Evolutionary conservation across 2,113 vertebrate genomes (phyloP).

Genomic region (Nymphicus hollandicus): DNA sequence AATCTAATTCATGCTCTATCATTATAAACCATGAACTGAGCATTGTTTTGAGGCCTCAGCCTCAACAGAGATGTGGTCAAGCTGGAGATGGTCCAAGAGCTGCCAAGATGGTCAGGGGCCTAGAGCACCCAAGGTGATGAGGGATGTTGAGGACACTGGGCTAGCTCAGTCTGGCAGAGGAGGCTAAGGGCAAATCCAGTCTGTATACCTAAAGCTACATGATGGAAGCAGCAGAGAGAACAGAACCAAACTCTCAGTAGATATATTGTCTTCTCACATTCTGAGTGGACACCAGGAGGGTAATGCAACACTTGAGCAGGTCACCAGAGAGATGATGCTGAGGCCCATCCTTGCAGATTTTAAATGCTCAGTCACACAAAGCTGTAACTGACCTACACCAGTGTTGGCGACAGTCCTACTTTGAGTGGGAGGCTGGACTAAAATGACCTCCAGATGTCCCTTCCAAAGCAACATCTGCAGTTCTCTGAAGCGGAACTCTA

Average conservation of each 20-base stretch:
- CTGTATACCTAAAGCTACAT: background rate
- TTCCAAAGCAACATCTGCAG: slow-evolving; percentile 10
- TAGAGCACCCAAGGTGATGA: background rate
- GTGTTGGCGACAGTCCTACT: background rate
- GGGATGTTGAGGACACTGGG: accelerated
- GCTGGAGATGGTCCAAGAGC: background rate
- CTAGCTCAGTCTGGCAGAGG: background rate
- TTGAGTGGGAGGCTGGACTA: slow-evolving; percentile 16
- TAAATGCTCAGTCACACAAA: background rate
- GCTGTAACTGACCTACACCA: background rate
- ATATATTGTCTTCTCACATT: background rate
- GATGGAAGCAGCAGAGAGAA: background rate
- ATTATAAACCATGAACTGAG: background rate
- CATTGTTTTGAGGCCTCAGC: background rate
- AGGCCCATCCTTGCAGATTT: background rate
- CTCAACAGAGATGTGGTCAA: background rate
- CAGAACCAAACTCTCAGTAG: background rate
- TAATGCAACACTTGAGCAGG: background rate
- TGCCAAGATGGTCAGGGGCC: background rate
- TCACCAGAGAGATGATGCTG: background rate
- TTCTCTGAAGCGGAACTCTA: background rate
- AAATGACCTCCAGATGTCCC: slow-evolving; percentile 33
- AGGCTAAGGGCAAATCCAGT: background rate
- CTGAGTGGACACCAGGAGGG: background rate
- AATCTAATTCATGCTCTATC: background rate